Conservation (phyloP, 2,888 invertebrate genomes). For the Papilio elwesi region DNA sequence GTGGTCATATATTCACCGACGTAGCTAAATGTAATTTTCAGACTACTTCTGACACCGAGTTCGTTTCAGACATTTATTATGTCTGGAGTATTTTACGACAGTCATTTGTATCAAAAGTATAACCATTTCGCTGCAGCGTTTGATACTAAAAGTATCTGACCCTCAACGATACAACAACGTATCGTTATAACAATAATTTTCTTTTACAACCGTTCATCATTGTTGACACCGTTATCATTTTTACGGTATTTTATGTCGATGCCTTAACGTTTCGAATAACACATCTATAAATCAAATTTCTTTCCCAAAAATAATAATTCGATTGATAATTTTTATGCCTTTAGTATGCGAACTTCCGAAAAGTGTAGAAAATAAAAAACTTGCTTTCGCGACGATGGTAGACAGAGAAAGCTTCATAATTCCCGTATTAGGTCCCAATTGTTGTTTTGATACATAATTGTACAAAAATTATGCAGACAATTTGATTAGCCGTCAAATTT, state of each 20-base stretch:
- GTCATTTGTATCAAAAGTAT: conserved; percentile 14
- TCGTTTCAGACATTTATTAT: neutral
- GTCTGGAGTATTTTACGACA: conserved; percentile 13
- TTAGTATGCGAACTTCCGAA: neutral
- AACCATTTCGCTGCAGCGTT: conserved; percentile 13
- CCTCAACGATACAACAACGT: conserved; percentile 11
- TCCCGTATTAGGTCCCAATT: no score
- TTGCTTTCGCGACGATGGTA: no score
- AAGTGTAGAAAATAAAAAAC: neutral
- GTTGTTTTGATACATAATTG: no score
- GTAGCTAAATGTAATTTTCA: neutral
- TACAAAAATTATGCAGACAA: no score
- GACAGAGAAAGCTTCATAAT: no score
- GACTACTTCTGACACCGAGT: neutral
- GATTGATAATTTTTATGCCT: neutral
- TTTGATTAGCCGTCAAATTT: no score
- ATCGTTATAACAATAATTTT: conserved; percentile 12
- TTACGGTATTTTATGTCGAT: neutral
- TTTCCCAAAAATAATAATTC: neutral
- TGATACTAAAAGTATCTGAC: conserved; percentile 11
- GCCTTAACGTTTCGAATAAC: neutral
- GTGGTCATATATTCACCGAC: neutral
- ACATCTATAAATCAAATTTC: conserved; percentile 3
- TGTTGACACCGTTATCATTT: no score
- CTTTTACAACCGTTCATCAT: conserved; percentile 16